These are phyloP conservation scores for Monomorium pharaonis DNA, from an alignment of 1,140 invertebrate genomes.

Conservation along the genomic window DNA sequence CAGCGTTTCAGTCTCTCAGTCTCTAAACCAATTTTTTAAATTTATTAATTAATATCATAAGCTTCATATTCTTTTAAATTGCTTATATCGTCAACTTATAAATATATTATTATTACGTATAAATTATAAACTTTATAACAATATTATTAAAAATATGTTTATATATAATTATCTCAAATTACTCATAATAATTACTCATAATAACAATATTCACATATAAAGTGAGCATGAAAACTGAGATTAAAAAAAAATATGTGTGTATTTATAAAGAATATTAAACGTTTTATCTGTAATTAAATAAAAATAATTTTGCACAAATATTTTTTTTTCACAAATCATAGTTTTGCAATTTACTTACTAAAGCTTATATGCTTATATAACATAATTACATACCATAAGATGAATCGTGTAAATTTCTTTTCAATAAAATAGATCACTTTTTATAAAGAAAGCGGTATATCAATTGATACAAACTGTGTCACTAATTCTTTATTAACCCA, in stretches of 20 bases:
- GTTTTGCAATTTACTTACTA: background rate
- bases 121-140: background rate
- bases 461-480: background rate
- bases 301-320: background rate
- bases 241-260: background rate
- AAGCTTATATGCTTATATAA: background rate
- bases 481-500: background rate
- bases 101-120: background rate
- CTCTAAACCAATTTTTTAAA: background rate
- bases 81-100: background rate
- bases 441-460: slow-evolving; percentile 30
- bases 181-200: background rate
- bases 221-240: background rate
- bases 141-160: background rate
- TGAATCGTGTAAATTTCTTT: slow-evolving; percentile 16
- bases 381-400: too few species aligned
- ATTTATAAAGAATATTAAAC: background rate
- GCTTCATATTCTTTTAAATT: background rate
- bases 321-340: background rate
- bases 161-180: background rate
- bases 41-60: background rate
- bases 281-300: background rate
- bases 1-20: background rate
- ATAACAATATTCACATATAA: background rate
- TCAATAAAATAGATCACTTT: slow-evolving; percentile 20